Conservation (phyloP, 2,113 vertebrate species). For the Catharus fuscescens region DNA sequence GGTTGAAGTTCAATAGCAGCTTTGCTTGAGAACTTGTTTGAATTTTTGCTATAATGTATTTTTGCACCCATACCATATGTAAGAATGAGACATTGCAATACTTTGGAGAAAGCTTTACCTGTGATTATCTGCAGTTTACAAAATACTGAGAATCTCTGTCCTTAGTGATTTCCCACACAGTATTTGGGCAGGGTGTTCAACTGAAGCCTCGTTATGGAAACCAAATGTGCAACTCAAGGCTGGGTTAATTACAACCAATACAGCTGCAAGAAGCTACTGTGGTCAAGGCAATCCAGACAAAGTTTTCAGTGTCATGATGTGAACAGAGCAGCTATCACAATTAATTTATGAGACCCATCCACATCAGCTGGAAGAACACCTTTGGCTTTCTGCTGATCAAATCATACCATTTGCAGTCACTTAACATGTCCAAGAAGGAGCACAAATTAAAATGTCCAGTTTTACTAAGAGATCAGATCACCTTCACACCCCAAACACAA, state of each 20-base stretch:
- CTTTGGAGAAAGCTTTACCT: not conserved
- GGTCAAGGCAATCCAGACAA: not conserved
- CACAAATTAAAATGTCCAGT: not conserved
- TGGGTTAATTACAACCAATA: not conserved
- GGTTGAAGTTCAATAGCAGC: not conserved
- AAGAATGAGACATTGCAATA: not conserved
- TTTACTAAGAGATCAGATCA: not conserved
- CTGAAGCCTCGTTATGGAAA: not conserved
- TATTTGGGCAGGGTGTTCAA: not conserved
- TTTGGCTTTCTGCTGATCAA: not conserved
- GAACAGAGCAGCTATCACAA: not conserved
- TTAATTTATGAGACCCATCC: not conserved
- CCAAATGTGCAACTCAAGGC: not conserved
- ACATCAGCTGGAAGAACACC: not conserved
- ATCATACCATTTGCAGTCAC: not conserved
- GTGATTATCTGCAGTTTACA: not conserved
- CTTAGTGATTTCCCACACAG: not conserved
- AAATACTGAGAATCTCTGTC: not conserved
- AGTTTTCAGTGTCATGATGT: not conserved
- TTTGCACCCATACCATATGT: not conserved
- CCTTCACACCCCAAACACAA: not conserved
- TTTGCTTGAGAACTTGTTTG: not conserved
- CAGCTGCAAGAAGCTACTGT: not conserved
- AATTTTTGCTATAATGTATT: not conserved
- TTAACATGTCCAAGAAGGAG: not conserved